These are phyloP conservation scores for Chrysodeixis includens DNA, from an alignment of 2,888 invertebrate genomes.

Conservation along the genomic window DNA sequence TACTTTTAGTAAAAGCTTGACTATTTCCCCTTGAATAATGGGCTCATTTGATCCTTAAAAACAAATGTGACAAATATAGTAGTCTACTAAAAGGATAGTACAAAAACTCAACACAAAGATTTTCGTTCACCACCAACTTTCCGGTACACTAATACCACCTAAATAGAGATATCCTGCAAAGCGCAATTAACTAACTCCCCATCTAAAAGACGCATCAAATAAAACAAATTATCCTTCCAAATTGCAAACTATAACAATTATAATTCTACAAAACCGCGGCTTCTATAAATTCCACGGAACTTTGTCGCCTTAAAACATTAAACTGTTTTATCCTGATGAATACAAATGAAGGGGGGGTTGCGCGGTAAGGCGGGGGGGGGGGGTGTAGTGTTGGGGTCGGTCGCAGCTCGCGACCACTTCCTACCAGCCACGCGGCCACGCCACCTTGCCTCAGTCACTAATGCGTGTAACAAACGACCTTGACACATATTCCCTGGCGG, in stretches of 20 bases:
- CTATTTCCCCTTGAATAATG: too few species aligned
- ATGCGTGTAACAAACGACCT: slow-evolving; percentile 60
- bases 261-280: slow-evolving; percentile 33
- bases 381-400: slow-evolving; percentile 7
- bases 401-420: slow-evolving; percentile 42
- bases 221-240: slow-evolving; percentile 33
- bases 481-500: slow-evolving; percentile 63
- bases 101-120: background rate
- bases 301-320: slow-evolving; percentile 47
- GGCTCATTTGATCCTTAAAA: too few species aligned
- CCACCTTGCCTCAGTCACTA: slow-evolving; percentile 44
- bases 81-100: background rate
- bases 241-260: slow-evolving; percentile 45
- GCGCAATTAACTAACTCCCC: slow-evolving; percentile 16
- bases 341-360: slow-evolving; percentile 60
- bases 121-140: slow-evolving; percentile 2
- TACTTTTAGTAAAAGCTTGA: too few species aligned
- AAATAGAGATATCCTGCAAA: slow-evolving; percentile 19
- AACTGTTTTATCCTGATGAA: slow-evolving; percentile 61
- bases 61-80: too few species aligned
- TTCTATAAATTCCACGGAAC: slow-evolving; percentile 47
- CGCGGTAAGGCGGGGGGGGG: background rate
- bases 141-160: slow-evolving; percentile 10
- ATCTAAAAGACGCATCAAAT: slow-evolving; percentile 26
- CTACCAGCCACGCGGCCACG: slow-evolving; percentile 37